Base-by-base conservation (phyloP, 2,888 invertebrate species). In the Stenoptilia bipunctidactyla region DNA sequence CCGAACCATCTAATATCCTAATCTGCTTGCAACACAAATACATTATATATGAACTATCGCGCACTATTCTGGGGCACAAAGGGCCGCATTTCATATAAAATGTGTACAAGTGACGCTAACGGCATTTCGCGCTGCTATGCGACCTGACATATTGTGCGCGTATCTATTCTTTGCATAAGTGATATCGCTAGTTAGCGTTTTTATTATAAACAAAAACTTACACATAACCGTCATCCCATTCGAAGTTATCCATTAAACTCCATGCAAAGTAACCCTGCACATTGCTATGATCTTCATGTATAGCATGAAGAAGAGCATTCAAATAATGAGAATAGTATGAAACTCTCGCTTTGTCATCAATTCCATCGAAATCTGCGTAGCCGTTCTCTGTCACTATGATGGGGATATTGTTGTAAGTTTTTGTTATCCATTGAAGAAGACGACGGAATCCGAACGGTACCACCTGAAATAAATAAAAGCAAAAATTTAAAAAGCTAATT, bases 161-260 rank as follows among this genome's bases (percentile, higher is more conserved):
- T n/a, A n/a, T n/a, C n/a, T n/a, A n/a, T n/a, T n/a, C n/a, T n/a
- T n/a, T n/a, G n/a, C n/a, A n/a, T n/a, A n/a, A n/a, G n/a, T n/a
- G n/a, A n/a, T n/a, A n/a, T n/a, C n/a, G n/a, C n/a, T n/a, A n/a
- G n/a, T n/a, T n/a, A n/a, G n/a, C n/a, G n/a, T n/a, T n/a, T n/a
- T 6, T 25, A 25, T 9, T 6, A 25, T 25, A 25, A 25, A 25
- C 5, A 30, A 8, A 4, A n/a, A 30, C 88, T 88, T 83, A 90
- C 87, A 87, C 87, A 66, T 89, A 94, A 39, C 93, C 94, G 41
- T 86, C 86, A 42, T 86, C 85, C 93, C 93, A 94, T 69, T 94
- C 93, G 63, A 91, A 92, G 61, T 92, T 92, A 61, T 95, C 94
- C 88, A 94, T 88, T 37, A 94, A 69, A 56, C 91, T 91, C 93